Conservation (phyloP, 1,140 invertebrate genomes). For the Orchestia grillus region DNA sequence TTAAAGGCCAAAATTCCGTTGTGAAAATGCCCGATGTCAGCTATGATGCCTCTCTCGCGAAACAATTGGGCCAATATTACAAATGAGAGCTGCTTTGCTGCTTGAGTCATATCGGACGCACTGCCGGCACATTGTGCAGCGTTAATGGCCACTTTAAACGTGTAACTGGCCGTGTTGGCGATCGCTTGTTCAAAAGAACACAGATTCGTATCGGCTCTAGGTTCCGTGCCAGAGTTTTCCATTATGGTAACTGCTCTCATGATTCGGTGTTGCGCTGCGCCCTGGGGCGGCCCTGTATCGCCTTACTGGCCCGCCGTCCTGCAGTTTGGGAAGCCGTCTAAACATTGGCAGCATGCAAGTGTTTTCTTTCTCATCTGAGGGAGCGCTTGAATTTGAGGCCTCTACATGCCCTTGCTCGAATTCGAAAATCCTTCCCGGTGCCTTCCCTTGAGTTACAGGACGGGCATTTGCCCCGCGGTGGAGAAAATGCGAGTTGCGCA, state of each 20-base stretch:
- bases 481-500: not conserved
- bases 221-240: not conserved
- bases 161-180: not conserved
- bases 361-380: not conserved
- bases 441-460: not conserved
- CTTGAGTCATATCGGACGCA: not conserved
- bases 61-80: not conserved
- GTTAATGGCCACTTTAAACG: not conserved
- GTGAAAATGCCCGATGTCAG: not conserved
- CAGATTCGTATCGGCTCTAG: not conserved
- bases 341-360: not conserved
- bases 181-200: constrained; percentile 1
- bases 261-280: not conserved
- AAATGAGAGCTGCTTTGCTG: not conserved
- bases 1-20: not conserved
- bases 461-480: not conserved
- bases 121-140: not conserved
- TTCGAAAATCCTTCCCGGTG: not conserved
- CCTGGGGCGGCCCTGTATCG: not conserved
- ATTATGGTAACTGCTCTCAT: constrained; percentile 8
- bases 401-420: not conserved
- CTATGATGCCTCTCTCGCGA: not conserved
- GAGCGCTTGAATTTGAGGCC: not conserved
- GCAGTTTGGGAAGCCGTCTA: not conserved
- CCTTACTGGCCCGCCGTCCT: not conserved